Conservation (phyloP, 1,140 invertebrate genomes). For the Protaetia brevitarsis region DNA sequence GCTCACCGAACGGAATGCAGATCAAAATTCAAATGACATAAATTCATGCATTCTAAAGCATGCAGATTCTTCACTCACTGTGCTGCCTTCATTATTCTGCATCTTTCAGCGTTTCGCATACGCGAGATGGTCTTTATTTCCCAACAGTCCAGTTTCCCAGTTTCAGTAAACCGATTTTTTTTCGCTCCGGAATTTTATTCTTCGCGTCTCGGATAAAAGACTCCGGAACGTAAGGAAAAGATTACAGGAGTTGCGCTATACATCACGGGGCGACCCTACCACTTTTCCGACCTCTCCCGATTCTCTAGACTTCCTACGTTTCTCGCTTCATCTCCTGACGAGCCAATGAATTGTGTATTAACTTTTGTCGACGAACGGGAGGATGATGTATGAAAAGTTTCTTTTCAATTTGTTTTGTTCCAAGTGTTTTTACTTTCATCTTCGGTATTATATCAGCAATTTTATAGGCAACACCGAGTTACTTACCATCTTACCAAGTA, state of each 20-base stretch:
- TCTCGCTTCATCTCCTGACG: not conserved
- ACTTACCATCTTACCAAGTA: too few species aligned
- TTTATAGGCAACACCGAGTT: too few species aligned
- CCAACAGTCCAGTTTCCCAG: constrained; percentile 41
- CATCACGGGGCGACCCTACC: not conserved
- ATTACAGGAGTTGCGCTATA: not conserved
- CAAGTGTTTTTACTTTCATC: too few species aligned
- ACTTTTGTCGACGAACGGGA: not conserved
- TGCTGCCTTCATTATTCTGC: constrained; percentile 39
- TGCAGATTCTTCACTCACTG: constrained; percentile 42
- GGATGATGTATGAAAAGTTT: not conserved
- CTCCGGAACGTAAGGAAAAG: not conserved
- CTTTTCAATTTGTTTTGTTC: not conserved
- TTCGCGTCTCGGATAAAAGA: constrained; percentile 1
- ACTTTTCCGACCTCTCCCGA: not conserved
- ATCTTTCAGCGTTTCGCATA: constrained; percentile 43
- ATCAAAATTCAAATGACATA: constrained; percentile 38
- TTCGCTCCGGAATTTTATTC: constrained; percentile 7
- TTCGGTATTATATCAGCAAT: too few species aligned
- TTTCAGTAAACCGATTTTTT: constrained; percentile 6
- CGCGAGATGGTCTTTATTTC: constrained; percentile 40
- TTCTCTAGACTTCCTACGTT: not conserved
- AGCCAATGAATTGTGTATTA: constrained; percentile 12
- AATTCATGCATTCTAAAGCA: constrained; percentile 46
- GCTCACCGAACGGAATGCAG: constrained; percentile 12